Evolutionary conservation across 2,888 invertebrate species (phyloP), one percentile per base, ranked within the genome.

Genomic region (Leptopterna dolabrata): DNA sequence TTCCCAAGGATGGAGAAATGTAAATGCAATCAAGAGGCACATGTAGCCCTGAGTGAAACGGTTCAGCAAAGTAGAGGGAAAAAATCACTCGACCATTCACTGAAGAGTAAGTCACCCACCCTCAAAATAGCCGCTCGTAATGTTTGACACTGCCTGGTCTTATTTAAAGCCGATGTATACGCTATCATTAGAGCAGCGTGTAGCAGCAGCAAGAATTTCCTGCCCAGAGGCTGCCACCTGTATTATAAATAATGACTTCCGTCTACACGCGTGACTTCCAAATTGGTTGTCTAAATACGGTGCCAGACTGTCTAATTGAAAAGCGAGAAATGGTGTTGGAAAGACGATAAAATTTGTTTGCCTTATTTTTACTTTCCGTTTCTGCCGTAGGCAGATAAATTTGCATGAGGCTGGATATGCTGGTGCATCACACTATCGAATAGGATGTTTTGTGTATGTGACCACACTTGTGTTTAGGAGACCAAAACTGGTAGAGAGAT

Each of bases 171-270:
- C 71, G 71, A 83, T 83, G 71, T 70, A 83, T 43, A 43, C 71
- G 36, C 83, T 70, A 83, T 83, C 70, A 83, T 83, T 83, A 83
- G 83, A 83, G 71, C 51, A n/a, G 81, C 24, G 83, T 83, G 83
- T 83, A 83, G 83, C 14, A 70, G 70, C 27, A 83, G 71, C 83
- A 83, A 83, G 83, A 83, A 83, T 83, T 83, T 83, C 83, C 83
- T 83, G 83, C 83, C 83, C 71, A 41, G 27, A 63, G 83, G 16
- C 83, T 83, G 83, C 83, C 83, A 70, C 83, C 83, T 70, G 83
- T 83, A 83, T 81, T 70, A 83, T 83, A 83, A 83, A 83, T 83
- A 83, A 83, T 70, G 83, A 83, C 83, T 83, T 83, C 83, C 83
- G 83, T 83, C 83, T 83, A 83, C 83, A 83, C 71, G 83, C 70